Conservation (phyloP, 2,888 invertebrate species). For the Drosophila meridionalis region DNA sequence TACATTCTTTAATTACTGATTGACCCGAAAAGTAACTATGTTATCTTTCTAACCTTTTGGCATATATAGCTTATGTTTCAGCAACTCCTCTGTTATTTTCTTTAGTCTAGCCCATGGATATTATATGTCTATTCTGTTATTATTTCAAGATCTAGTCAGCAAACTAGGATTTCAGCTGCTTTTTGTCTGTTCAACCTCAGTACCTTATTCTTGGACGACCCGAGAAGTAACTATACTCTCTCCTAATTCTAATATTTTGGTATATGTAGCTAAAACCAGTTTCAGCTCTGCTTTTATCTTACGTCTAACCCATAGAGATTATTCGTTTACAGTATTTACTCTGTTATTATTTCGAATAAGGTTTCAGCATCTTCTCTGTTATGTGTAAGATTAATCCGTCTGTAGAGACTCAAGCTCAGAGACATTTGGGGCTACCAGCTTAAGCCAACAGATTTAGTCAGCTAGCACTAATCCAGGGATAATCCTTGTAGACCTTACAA, state of each 20-base stretch:
- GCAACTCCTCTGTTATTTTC: too few relatives aligned
- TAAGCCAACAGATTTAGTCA: background rate
- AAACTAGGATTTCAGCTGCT: background rate
- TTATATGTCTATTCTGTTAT: background rate
- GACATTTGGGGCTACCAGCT: too few relatives aligned
- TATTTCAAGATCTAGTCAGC: background rate
- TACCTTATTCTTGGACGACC: background rate
- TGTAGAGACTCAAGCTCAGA: background rate
- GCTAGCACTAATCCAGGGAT: slow-evolving; percentile 1
- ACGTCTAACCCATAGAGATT: background rate
- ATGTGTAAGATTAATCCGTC: background rate
- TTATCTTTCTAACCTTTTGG: too few relatives aligned
- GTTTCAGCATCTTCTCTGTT: background rate
- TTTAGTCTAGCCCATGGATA: too few relatives aligned
- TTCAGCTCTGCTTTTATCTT: background rate
- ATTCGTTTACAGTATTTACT: background rate
- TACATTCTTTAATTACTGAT: too few relatives aligned
- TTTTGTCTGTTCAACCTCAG: background rate
- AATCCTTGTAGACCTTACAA: background rate
- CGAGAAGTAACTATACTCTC: background rate
- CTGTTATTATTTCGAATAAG: background rate
- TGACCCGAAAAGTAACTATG: too few relatives aligned
- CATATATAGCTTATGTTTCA: too few relatives aligned
- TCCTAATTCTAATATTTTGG: background rate
- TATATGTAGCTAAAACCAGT: background rate